A percentile compares a stretch with the other conserved stretches of the same genome.
Conservation (phyloP, 2,888 invertebrate species). For the Apotomis capreana region DNA sequence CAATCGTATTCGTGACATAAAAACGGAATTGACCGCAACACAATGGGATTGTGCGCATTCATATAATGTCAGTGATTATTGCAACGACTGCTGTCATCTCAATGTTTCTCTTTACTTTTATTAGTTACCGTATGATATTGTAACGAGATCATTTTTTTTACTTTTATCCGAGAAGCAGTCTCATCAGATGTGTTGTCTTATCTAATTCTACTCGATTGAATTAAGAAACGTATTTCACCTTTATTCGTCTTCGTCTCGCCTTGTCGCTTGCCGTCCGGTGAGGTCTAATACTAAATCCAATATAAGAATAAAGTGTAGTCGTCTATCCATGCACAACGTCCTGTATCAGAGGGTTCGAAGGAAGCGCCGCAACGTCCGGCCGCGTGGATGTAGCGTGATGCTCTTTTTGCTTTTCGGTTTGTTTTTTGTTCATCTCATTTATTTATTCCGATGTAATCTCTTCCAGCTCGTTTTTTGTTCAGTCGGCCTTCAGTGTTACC, state of each 20-base stretch:
- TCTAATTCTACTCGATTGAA: neutral
- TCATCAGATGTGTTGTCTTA: neutral
- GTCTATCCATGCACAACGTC: conserved; percentile 56
- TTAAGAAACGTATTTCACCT: no score
- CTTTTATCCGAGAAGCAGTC: no score
- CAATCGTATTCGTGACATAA: conserved; percentile 58
- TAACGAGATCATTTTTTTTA: neutral
- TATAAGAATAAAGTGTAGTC: neutral
- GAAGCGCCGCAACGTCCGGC: conserved; percentile 84
- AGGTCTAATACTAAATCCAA: neutral
- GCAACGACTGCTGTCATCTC: conserved; percentile 12
- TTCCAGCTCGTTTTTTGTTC: conserved; percentile 83
- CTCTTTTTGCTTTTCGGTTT: conserved; percentile 79
- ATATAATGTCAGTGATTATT: conserved; percentile 18
- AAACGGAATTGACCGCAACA: conserved; percentile 28
- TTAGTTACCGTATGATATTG: neutral
- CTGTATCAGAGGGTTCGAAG: conserved; percentile 75
- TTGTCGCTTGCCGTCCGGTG: neutral
- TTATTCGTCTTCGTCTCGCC: neutral
- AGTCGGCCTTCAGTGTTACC: conserved; percentile 83
- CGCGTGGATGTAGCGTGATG: conserved; percentile 82
- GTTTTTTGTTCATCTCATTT: conserved; percentile 84
- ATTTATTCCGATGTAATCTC: conserved; percentile 85
- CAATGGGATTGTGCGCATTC: conserved; percentile 33
- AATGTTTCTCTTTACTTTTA: conserved; percentile 20